These are phyloP conservation scores for Andrena cerasifolii DNA, from an alignment of 1,140 invertebrate species.

Conservation along the genomic window DNA sequence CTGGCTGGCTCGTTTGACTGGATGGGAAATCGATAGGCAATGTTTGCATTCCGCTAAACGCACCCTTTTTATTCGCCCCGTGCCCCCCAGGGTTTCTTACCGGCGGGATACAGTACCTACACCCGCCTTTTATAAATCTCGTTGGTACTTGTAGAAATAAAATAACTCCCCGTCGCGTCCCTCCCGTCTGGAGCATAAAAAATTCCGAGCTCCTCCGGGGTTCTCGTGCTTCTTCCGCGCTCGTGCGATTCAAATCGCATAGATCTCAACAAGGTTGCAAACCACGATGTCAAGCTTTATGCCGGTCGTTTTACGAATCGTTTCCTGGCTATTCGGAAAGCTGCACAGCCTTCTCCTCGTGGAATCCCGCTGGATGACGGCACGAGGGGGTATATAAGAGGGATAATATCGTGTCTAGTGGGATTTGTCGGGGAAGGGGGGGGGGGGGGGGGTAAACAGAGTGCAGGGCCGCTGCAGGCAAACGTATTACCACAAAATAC, in stretches of 20 bases:
- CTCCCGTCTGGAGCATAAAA: neutral
- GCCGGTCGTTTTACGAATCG: slow-evolving; percentile 51
- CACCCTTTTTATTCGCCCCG: too few relatives aligned
- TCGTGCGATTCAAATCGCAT: slow-evolving; percentile 56
- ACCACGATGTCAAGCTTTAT: slow-evolving; percentile 54
- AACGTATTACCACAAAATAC: slow-evolving; percentile 67
- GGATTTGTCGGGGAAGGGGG: slow-evolving; percentile 70
- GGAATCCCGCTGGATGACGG: slow-evolving; percentile 59
- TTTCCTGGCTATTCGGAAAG: slow-evolving; percentile 51
- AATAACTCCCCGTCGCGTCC: neutral
- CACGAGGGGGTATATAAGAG: slow-evolving; percentile 62
- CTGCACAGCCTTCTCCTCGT: slow-evolving; percentile 29
- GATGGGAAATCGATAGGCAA: too few relatives aligned
- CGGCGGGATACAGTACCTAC: too few relatives aligned
- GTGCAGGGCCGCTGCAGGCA: slow-evolving; percentile 63
- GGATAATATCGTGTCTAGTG: slow-evolving; percentile 70
- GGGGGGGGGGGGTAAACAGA: slow-evolving; percentile 71
- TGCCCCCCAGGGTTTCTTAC: too few relatives aligned
- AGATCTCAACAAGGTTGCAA: slow-evolving; percentile 56
- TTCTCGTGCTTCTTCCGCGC: slow-evolving; percentile 12
- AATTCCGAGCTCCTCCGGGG: neutral
- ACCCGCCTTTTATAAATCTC: too few relatives aligned
- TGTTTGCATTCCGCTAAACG: too few relatives aligned
- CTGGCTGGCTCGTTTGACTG: too few relatives aligned
- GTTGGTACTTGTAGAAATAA: neutral